Conservation (phyloP, 2,888 invertebrate genomes). For the Liodrosophila aerea region DNA sequence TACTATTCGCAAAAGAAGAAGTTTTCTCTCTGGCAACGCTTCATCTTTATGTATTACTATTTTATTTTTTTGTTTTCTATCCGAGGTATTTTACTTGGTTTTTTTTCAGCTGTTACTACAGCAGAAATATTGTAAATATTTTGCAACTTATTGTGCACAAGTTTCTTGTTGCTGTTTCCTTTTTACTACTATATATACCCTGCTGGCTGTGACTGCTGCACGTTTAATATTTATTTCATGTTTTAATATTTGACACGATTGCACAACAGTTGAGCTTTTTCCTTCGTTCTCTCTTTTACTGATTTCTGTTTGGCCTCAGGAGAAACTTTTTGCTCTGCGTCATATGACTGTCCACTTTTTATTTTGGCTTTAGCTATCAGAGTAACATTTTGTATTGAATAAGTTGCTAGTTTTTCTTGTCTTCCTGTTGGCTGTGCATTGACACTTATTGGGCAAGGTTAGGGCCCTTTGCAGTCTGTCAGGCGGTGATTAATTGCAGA, state of each 20-base stretch:
- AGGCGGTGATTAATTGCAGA: no score
- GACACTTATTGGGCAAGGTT: no score
- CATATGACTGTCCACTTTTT: no score
- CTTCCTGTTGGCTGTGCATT: no score
- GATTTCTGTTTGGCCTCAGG: no score
- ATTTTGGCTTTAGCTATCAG: background rate
- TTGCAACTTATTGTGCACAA: constrained; percentile 64
- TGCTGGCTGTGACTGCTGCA: constrained; percentile 35
- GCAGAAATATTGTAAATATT: constrained; percentile 58
- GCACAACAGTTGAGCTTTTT: constrained; percentile 58
- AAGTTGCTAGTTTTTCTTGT: no score
- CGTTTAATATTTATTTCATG: constrained; percentile 78
- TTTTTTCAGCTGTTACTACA: constrained; percentile 30
- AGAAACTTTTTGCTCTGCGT: no score
- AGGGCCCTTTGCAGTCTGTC: no score
- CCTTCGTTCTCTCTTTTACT: background rate
- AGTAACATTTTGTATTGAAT: no score
- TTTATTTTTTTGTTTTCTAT: constrained; percentile 3
- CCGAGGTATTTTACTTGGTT: constrained; percentile 18
- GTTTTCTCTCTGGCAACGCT: constrained; percentile 33
- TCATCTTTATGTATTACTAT: constrained; percentile 19
- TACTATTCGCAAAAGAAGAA: constrained; percentile 19
- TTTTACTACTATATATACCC: background rate
- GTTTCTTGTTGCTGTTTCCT: constrained; percentile 41
- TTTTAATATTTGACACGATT: constrained; percentile 78